phyloP scores from a whole-genome alignment of 2,888 invertebrate genomes.

The Meloe dianella region DNA sequence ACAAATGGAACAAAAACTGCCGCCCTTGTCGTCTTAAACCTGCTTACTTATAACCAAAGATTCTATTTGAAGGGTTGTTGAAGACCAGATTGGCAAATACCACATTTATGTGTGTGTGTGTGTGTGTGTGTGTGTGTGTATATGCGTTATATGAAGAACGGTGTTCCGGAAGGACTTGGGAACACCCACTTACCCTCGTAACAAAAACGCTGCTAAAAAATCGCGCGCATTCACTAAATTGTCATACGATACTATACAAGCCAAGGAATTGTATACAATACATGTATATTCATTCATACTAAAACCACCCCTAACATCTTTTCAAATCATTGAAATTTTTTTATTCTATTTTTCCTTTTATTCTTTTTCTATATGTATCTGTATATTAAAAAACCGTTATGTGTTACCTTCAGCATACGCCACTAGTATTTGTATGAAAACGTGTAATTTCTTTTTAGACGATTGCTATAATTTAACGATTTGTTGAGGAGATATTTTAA shows the following conservation, averaged over 20 bases:
- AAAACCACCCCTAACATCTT: slow-evolving; percentile 50
- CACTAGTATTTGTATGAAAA: slow-evolving; percentile 40
- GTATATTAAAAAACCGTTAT: slow-evolving; percentile 54
- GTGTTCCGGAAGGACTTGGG: slow-evolving; percentile 56
- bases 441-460: slow-evolving; percentile 52
- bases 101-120: not conserved
- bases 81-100: slow-evolving; percentile 3
- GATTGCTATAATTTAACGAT: slow-evolving; percentile 58
- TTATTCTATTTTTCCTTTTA: slow-evolving; percentile 31
- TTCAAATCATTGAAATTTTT: slow-evolving; percentile 46
- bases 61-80: slow-evolving; percentile 4
- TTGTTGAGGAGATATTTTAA: slow-evolving; percentile 56
- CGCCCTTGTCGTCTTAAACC: slow-evolving; percentile 1
- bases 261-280: slow-evolving; percentile 36
- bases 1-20: not conserved
- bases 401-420: slow-evolving; percentile 49
- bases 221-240: slow-evolving; percentile 51
- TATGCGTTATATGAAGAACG: slow-evolving; percentile 41
- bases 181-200: slow-evolving; percentile 52
- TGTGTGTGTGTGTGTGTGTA: slow-evolving; percentile 15
- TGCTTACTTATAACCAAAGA: not conserved
- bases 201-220: slow-evolving; percentile 55
- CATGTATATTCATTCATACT: slow-evolving; percentile 42
- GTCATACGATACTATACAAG: slow-evolving; percentile 54
- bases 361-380: slow-evolving; percentile 1